phyloP scores from a whole-genome alignment of 2,797 vertebrate genomes.

The Setipinna tenuifilis region DNA sequence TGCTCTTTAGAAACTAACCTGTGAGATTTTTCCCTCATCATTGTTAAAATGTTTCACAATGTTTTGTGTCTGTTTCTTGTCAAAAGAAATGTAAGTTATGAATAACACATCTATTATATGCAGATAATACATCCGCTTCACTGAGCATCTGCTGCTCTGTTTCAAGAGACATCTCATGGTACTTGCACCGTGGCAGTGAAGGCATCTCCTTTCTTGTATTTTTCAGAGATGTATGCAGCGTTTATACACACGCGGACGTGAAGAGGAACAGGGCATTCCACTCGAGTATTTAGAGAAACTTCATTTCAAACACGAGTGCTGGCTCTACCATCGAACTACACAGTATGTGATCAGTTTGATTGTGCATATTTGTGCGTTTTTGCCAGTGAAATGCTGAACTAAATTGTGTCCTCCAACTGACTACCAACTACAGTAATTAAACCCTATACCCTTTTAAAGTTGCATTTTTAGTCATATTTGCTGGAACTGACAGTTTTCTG shows the following conservation, averaged over 20 bases:
- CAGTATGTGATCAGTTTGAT: constrained; percentile 64
- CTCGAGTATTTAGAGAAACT: constrained; percentile 85
- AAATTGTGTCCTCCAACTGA: not conserved
- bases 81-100: not conserved
- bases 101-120: not conserved
- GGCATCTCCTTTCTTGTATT: constrained; percentile 2
- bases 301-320: constrained; percentile 83
- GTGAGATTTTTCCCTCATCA: not conserved
- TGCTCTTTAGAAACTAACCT: not conserved
- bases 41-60: not conserved
- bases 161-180: no score
- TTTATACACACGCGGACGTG: constrained; percentile 73
- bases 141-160: no score
- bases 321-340: constrained; percentile 78
- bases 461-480: no score
- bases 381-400: not conserved
- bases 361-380: not conserved
- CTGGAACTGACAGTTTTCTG: no score
- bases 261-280: constrained; percentile 82
- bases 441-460: no score
- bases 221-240: constrained; percentile 84
- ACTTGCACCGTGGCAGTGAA: no score
- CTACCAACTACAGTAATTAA: not conserved
- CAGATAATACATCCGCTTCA: no score
- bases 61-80: not conserved